Conservation (phyloP, 1,140 invertebrate species). For the Rhynchophorus ferrugineus region DNA sequence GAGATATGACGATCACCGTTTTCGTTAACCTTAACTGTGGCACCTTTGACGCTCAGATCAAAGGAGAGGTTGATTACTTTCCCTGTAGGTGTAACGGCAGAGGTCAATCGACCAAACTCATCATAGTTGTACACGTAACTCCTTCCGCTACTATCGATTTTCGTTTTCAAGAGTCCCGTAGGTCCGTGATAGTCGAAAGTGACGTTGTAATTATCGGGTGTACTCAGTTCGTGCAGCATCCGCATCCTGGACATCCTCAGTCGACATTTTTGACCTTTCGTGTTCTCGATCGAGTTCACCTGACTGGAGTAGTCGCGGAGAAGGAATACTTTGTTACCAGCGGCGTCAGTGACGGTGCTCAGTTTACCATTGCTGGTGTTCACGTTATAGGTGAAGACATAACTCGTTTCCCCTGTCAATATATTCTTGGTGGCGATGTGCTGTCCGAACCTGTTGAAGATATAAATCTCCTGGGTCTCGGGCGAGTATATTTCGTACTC, state of each 20-base stretch:
- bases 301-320: slow-evolving; percentile 79
- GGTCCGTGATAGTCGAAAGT: slow-evolving; percentile 90
- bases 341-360: slow-evolving; percentile 83
- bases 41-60: slow-evolving; percentile 80
- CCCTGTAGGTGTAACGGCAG: slow-evolving; percentile 86
- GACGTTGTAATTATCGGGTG: slow-evolving; percentile 85
- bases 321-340: slow-evolving; percentile 89
- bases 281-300: slow-evolving; percentile 91
- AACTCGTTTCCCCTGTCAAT: slow-evolving; percentile 82
- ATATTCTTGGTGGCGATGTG: slow-evolving; percentile 89
- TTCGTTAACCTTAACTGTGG: slow-evolving; percentile 74
- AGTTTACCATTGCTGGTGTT: slow-evolving; percentile 94
- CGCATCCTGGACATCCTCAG: slow-evolving; percentile 82
- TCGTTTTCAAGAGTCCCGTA: slow-evolving; percentile 79
- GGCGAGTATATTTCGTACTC: slow-evolving; percentile 94
- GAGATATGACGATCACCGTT: slow-evolving; percentile 74
- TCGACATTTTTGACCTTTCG: slow-evolving; percentile 85
- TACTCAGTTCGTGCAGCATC: slow-evolving; percentile 79
- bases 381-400: slow-evolving; percentile 91
- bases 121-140: slow-evolving; percentile 94
- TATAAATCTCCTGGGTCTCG: slow-evolving; percentile 90
- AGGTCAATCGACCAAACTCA: slow-evolving; percentile 83
- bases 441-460: slow-evolving; percentile 93
- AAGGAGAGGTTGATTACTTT: slow-evolving; percentile 78
- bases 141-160: slow-evolving; percentile 81